Base-by-base conservation (phyloP, 2,797 vertebrate species). In the Hydrophis major region DNA sequence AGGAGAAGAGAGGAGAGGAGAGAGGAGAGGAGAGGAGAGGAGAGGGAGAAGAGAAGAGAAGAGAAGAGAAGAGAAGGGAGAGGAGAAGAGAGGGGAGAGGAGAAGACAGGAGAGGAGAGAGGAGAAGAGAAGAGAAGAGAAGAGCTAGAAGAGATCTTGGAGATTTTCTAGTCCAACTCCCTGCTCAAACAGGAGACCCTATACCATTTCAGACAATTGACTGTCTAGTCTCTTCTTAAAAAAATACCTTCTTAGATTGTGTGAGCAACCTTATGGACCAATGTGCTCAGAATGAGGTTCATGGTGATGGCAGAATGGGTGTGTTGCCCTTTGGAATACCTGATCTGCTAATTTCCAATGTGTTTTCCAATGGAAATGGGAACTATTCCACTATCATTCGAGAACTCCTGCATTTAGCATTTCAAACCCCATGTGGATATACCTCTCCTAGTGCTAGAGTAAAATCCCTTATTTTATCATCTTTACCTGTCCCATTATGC, bases 1-100 rank as follows among this genome's bases (percentile, higher is more conserved):
- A 16, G 28, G 6, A 28, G 2, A n/a, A 2, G 2, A 4, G 4
- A n/a, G 13, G 2, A 12, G 4, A n/a, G 13, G 1, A 12, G 4
- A 66, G 4, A 6, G 6, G 47, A 5, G 13, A 57, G 32, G 32
- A 32, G 32, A 32, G 32, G 32, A 32, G 32, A 32, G 32, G 32
- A 32, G 32, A 32, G 1, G 50, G 37, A 50, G 47, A 7, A 50
- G 47, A 7, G 47, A 50, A 50, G 47, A 1, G 47, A 50, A 50
- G 47, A 7, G 47, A 37, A 37, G 37, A 2, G 37, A 37, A 37
- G 37, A 2, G 37, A 37, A 2, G 37, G 4, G 50, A 50, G 50
- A 7, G 4, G 50, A 7, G 50, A 50, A 7, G 50, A 50, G 50
- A 50, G 1, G 50, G 1, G 50, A 14, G 27, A 63, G 2, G 0